Base-by-base conservation (phyloP, 2,888 invertebrate species). In the Poecilus cupreus region DNA sequence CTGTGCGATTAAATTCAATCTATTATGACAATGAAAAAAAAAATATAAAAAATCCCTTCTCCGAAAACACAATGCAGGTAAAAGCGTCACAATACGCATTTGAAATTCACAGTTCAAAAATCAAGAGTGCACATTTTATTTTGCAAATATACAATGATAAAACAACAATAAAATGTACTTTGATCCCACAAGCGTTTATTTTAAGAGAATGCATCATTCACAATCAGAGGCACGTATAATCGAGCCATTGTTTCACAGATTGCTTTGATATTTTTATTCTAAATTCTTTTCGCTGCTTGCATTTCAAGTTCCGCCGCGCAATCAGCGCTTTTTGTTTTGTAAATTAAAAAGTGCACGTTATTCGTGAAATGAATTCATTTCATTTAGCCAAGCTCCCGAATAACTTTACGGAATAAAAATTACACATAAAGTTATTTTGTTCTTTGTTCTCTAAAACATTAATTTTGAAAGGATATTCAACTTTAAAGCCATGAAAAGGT, bases 201-300 rank as follows among this genome's bases (percentile, higher is more conserved):
- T 18, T 18, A 18, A 68, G n/a, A 8, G 39, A 11, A 54, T 5
- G 72, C 22, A 11, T 11, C 46, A 16, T 76, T 76, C 26, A 57
- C 26, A 76, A 76, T 76, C 74, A 75, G 26, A 49, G 16, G 32
- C 20, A 57, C 76, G 76, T 54, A 39, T 57, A 76, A 76, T 76
- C 54, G 37, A 32, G 54, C 76, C 37, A 76, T 76, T 76, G 76
- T 76, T 76, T 76, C 37, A 6, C 13, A 18, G 57, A 16, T 51
- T 37, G 76, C 76, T 76, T 76, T 76, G 54, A 76, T 54, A 76
- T 76, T 76, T 76, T 76, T 51, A 76, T 76, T 76, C 20, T 57
- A 26, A 51, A 76, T 76, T 76, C 57, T 76, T 72, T 76, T 57
- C 76, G 57, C 32, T 20, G 57, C 32, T 18, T 76, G 54, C 76